phyloP scores from a whole-genome alignment of 1,140 invertebrate genomes.

The Drosophila parvula region DNA sequence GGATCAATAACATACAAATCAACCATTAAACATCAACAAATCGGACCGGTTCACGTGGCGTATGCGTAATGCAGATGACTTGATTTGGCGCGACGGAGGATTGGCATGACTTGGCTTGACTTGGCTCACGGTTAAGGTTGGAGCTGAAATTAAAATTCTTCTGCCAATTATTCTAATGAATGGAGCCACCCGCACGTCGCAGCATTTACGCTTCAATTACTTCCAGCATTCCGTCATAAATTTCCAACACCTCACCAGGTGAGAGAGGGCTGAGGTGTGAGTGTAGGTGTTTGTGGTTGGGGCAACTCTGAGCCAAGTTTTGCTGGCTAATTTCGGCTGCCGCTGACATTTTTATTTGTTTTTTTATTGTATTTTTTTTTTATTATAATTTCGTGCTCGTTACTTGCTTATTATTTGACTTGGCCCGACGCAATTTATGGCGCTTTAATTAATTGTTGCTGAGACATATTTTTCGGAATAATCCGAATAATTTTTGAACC shows the following conservation, averaged over 20 bases:
- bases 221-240: conserved; percentile 57
- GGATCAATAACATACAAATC: conserved; percentile 15
- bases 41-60: conserved; percentile 67
- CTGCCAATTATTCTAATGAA: conserved; percentile 65
- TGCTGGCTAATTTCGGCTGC: conserved; percentile 55
- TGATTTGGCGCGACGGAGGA: conserved; percentile 18
- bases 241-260: conserved; percentile 22
- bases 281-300: conserved; percentile 27
- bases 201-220: conserved; percentile 69
- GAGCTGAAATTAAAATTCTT: conserved; percentile 56
- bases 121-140: conserved; percentile 66
- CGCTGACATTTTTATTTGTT: conserved; percentile 68
- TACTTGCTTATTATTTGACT: conserved; percentile 46
- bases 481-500: conserved; percentile 32
- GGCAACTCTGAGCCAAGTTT: conserved; percentile 32
- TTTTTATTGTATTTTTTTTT: conserved; percentile 25
- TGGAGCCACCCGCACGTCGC: conserved; percentile 63
- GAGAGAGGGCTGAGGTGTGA: background rate
- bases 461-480: conserved; percentile 44
- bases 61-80: conserved; percentile 56
- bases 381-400: conserved; percentile 72
- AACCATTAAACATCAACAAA: conserved; percentile 3
- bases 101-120: conserved; percentile 12
- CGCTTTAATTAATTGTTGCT: conserved; percentile 69
- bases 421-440: conserved; percentile 55